These are phyloP conservation scores for Mycetomoellerius zeteki DNA, from an alignment of 1,140 invertebrate species.

Conservation along the genomic window DNA sequence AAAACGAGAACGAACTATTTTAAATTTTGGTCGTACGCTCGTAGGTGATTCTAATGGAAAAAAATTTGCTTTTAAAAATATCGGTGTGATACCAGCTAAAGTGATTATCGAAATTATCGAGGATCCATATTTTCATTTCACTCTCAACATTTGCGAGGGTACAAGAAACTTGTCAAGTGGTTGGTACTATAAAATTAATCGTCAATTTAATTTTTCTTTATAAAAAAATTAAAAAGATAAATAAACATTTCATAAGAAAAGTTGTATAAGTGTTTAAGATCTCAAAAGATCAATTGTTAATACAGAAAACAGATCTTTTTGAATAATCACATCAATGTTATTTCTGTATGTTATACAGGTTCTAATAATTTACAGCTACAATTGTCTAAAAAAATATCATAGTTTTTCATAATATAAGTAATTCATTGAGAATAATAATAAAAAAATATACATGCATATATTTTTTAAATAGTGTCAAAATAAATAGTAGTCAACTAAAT, in stretches of 20 bases:
- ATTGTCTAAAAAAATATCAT: not conserved
- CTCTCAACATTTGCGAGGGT: constrained; percentile 22
- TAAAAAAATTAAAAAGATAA: not conserved
- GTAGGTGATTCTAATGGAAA: constrained; percentile 63
- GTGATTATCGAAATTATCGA: constrained; percentile 74
- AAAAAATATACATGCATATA: not conserved
- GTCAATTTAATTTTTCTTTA: not conserved
- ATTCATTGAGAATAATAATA: too few species aligned
- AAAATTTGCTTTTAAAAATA: constrained; percentile 74
- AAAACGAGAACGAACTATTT: constrained; percentile 37
- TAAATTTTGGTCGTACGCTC: constrained; percentile 75
- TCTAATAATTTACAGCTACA: not conserved
- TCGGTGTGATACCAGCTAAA: constrained; percentile 75
- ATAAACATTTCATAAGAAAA: not conserved
- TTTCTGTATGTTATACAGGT: not conserved
- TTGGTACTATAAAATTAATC: not conserved
- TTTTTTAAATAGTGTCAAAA: not conserved
- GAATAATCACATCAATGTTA: not conserved
- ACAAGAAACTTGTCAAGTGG: not conserved
- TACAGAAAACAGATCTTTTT: not conserved
- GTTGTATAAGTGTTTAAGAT: not conserved
- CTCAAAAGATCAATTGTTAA: not conserved
- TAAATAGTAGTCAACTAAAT: too few species aligned
- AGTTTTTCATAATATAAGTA: too few species aligned
- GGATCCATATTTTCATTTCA: constrained; percentile 62